These are phyloP conservation scores for Drosophila mimetica DNA, from an alignment of 2,888 invertebrate genomes.

Conservation along the genomic window DNA sequence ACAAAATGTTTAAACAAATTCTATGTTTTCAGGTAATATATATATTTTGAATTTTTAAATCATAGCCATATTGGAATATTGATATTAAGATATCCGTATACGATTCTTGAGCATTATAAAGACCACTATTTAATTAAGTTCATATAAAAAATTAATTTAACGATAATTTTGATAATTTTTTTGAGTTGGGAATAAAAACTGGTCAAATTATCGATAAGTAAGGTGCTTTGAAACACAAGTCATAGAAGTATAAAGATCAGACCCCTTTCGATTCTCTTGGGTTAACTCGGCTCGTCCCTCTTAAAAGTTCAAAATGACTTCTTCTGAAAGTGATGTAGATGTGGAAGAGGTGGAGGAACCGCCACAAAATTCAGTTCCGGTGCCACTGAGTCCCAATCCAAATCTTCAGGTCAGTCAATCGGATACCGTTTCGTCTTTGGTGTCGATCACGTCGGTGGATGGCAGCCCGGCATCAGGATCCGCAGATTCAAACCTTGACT, in stretches of 20 bases:
- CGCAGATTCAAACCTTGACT: not conserved
- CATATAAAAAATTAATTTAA: too few relatives aligned
- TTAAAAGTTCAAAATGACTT: not conserved
- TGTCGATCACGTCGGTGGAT: conserved; percentile 10
- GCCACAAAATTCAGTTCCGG: not conserved
- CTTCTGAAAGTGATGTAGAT: not conserved
- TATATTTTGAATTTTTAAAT: not conserved
- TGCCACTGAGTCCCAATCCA: conserved; percentile 7
- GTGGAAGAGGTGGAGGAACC: not conserved
- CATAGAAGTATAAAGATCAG: not conserved
- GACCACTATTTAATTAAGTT: not conserved
- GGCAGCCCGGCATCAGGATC: conserved; percentile 1
- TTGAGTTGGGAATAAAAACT: too few relatives aligned
- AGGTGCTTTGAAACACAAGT: not conserved
- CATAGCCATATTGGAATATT: not conserved
- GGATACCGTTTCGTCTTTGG: not conserved
- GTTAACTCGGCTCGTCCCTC: not conserved
- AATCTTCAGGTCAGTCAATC: not conserved
- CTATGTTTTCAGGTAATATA: too few relatives aligned
- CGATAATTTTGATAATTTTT: too few relatives aligned
- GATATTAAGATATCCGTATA: not conserved
- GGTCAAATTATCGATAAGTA: not conserved
- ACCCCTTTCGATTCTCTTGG: not conserved
- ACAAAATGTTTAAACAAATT: not conserved
- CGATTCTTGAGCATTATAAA: not conserved